These are phyloP conservation scores for Squalus acanthias DNA, from an alignment of 2,797 vertebrate species.

Conservation along the genomic window DNA sequence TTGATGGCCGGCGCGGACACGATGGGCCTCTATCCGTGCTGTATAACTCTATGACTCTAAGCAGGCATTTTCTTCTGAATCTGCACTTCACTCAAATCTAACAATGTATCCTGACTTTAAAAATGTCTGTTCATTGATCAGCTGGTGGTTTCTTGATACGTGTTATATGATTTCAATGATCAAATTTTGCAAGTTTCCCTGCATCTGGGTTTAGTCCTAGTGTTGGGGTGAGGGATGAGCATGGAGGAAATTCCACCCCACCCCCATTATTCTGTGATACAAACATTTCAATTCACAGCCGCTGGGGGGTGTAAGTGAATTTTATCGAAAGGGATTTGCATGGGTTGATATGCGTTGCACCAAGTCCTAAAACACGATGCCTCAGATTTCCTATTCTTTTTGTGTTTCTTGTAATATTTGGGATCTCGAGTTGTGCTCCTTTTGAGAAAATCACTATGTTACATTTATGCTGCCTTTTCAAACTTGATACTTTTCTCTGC, in stretches of 20 bases:
- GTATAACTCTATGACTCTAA: not conserved
- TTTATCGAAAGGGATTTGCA: not conserved
- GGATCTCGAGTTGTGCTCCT: not conserved
- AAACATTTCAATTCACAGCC: not conserved
- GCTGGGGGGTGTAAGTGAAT: not conserved
- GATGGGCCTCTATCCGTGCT: no score
- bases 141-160: no score
- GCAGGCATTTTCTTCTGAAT: not conserved
- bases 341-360: not conserved
- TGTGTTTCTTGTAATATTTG: not conserved
- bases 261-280: not conserved
- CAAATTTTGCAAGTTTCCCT: not conserved
- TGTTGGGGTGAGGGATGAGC: not conserved
- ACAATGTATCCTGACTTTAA: no score
- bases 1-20: no score
- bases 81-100: not conserved
- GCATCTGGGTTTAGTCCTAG: not conserved
- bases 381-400: not conserved
- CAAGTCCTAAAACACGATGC: not conserved
- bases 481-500: not conserved
- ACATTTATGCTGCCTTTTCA: not conserved
- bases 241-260: not conserved
- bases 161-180: not conserved
- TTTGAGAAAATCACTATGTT: not conserved
- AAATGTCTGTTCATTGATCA: no score